phyloP scores from a whole-genome alignment of 2,888 invertebrate species.

The Ectemnius cavifrons region DNA sequence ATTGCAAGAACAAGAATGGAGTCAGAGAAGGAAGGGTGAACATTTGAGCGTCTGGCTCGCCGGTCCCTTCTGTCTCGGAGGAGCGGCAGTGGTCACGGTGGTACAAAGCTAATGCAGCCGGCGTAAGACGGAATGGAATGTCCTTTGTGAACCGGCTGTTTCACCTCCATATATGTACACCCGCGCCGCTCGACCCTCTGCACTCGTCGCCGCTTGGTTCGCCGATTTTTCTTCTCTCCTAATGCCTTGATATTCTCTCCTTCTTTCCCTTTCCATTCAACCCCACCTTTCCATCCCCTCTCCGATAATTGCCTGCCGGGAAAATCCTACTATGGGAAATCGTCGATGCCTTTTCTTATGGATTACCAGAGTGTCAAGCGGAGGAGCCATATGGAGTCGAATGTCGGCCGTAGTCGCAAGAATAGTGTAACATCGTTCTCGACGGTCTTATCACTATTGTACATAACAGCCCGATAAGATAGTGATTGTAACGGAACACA shows the following conservation, averaged over 20 bases:
- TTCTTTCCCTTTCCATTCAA: no score
- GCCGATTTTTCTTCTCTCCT: neutral
- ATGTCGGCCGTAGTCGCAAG: no score
- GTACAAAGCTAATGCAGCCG: slow-evolving; percentile 49
- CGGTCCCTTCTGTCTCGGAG: slow-evolving; percentile 10
- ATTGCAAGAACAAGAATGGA: no score
- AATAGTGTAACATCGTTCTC: no score
- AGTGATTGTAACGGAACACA: neutral
- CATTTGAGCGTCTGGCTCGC: slow-evolving; percentile 23
- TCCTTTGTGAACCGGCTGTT: slow-evolving; percentile 65
- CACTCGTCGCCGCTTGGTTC: neutral
- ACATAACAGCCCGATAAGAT: slow-evolving; percentile 1
- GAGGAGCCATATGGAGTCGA: no score
- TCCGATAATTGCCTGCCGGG: no score
- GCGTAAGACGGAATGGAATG: slow-evolving; percentile 69
- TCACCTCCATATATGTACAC: slow-evolving; percentile 57
- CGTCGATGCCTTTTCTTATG: no score
- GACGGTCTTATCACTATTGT: neutral
- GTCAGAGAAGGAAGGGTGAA: slow-evolving; percentile 1
- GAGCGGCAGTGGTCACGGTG: slow-evolving; percentile 26
- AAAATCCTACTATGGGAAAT: no score
- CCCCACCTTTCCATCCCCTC: no score
- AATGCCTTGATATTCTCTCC: no score
- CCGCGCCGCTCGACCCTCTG: slow-evolving; percentile 25
- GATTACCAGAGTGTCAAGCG: no score